These are phyloP conservation scores for Epinephelus fuscoguttatus DNA, from an alignment of 2,113 vertebrate genomes.

Conservation along the genomic window DNA sequence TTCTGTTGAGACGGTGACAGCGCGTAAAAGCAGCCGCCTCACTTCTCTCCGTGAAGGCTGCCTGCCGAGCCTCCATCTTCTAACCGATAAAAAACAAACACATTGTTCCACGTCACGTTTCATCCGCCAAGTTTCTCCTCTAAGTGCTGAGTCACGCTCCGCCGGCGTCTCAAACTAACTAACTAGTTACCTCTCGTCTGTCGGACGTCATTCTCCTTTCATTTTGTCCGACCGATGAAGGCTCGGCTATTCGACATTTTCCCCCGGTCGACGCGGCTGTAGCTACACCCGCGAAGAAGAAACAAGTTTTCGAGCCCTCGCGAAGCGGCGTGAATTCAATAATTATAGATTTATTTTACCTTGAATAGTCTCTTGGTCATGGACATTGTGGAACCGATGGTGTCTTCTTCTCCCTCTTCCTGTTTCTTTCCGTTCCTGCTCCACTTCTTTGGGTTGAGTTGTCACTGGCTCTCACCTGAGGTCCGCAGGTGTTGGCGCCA, in stretches of 20 bases:
- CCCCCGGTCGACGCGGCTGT: fast-evolving
- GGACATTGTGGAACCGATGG: slow-evolving; percentile 46
- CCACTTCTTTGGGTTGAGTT: slow-evolving; percentile 37
- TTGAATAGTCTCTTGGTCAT: slow-evolving; percentile 70
- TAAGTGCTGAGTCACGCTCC: slow-evolving; percentile 37
- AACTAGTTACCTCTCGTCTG: slow-evolving; percentile 35
- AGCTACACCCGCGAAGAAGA: fast-evolving
- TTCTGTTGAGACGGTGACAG: slow-evolving; percentile 44
- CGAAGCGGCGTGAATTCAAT: fast-evolving
- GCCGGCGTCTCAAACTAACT: slow-evolving; percentile 10
- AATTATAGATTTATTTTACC: slow-evolving; percentile 40
- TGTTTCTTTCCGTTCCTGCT: slow-evolving; percentile 55
- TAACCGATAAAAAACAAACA: too few species aligned
- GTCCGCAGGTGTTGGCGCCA: neutral
- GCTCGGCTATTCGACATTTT: neutral
- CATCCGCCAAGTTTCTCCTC: fast-evolving
- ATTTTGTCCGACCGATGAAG: slow-evolving; percentile 29
- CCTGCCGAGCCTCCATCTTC: neutral
- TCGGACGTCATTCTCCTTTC: slow-evolving; percentile 57
- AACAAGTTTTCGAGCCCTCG: neutral
- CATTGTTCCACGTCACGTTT: fast-evolving
- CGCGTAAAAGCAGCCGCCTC: neutral
- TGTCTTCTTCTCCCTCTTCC: slow-evolving; percentile 59
- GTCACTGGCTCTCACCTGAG: neutral
- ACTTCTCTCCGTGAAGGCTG: fast-evolving